Evolutionary conservation across 2,797 vertebrate species (phyloP), one percentile per base, ranked within the genome.

Genomic region (Sebastes kiyomatsui): DNA sequence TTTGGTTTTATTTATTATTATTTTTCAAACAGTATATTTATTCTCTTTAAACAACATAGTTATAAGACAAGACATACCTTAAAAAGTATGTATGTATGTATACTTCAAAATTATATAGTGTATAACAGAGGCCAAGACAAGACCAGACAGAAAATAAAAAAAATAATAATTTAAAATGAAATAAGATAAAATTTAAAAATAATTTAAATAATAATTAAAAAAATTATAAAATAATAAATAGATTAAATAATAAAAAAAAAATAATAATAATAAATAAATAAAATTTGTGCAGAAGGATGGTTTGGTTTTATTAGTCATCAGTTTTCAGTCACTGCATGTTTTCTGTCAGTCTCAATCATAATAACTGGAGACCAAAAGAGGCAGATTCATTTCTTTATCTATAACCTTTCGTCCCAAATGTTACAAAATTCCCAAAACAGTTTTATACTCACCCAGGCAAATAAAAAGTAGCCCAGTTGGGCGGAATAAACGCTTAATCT

Each of bases 261-360:
- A 9, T 7, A 28, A 27, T 5, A 35, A 42, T 14, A 42, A 16
- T 46, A 46, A 46, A 38, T 3, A 46, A 46, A 46, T 42, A 42
- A 0, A 42, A 46, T 46, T 46, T 46, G 42, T 46, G 16, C 1
- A 0, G 16, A 1, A 46, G 42, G 16, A 46, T 1, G 2, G 2
- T 46, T 46, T 18, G 16, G 16, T 42, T 13, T 58, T 23, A 32
- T 6, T n/a, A 4, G 3, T 13, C 1, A 4, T 55, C n/a, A 33
- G 6, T 30, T 72, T 42, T 60, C 25, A 46, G 7, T 58, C 27
- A 42, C 38, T 55, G 25, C 25, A n/a, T n/a, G 13, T 42, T 0
- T 30, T 49, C 27, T 5, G 4, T 46, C 3, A 1, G 7, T 46
- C 16, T 46, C 9, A 4, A 20, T 67, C 22, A 6, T 25, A 16